These are phyloP conservation scores for Isoperla grammatica DNA, from an alignment of 2,888 invertebrate genomes.

Conservation along the genomic window DNA sequence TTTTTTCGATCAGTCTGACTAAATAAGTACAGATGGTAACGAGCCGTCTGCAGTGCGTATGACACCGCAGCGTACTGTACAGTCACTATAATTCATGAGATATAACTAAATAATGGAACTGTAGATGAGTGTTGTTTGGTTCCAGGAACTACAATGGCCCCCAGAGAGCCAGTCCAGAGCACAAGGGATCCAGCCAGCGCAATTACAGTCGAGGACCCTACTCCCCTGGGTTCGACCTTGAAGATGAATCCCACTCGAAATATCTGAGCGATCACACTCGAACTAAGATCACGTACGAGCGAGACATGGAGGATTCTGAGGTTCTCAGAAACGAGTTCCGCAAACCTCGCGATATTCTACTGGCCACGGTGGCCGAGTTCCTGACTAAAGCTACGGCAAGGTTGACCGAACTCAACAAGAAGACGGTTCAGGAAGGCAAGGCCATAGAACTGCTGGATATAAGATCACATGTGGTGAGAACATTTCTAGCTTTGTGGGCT, in stretches of 20 bases:
- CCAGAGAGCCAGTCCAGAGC: conserved; percentile 85
- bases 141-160: conserved; percentile 88
- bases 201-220: conserved; percentile 71
- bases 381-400: conserved; percentile 76
- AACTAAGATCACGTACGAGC: conserved; percentile 66
- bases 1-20: too few species aligned
- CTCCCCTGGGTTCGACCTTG: conserved; percentile 78
- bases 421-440: conserved; percentile 80
- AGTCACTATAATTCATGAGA: too few species aligned
- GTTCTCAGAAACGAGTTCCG: conserved; percentile 82
- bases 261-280: conserved; percentile 75
- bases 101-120: too few species aligned
- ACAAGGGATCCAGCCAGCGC: conserved; percentile 84
- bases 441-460: conserved; percentile 87
- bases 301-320: conserved; percentile 82
- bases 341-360: conserved; percentile 85
- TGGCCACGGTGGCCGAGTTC: conserved; percentile 92
- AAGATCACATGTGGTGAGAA: conserved; percentile 89
- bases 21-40: too few species aligned
- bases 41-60: too few species aligned
- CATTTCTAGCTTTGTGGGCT: too few species aligned
- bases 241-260: conserved; percentile 82
- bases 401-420: conserved; percentile 78
- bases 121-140: too few species aligned
- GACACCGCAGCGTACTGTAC: too few species aligned